A percentile compares a stretch with the other conserved stretches of the same genome.
These are phyloP conservation scores for Azemiops feae DNA, from an alignment of 2,113 vertebrate species.

Conservation along the genomic window DNA sequence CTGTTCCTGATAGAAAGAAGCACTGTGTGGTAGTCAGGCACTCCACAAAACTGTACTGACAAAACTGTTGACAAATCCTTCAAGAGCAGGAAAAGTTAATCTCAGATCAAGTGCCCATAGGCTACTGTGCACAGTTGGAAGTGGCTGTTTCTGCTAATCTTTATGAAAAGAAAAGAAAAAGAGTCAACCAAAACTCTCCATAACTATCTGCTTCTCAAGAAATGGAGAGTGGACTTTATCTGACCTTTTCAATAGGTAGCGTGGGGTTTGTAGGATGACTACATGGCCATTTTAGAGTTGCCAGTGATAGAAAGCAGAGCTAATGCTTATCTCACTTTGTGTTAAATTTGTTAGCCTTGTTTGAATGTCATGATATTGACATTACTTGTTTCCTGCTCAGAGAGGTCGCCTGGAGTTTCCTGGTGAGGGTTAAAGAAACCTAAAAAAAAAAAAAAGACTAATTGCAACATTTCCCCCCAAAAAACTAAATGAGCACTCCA, in stretches of 20 bases:
- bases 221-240: conserved; percentile 51
- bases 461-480: not conserved
- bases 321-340: conserved; percentile 34
- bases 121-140: not conserved
- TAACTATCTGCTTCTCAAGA: conserved; percentile 1
- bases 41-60: not conserved
- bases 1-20: not conserved
- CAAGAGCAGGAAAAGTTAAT: not conserved
- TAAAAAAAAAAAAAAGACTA: not conserved
- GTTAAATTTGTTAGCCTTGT: conserved; percentile 19
- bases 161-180: conserved; percentile 17
- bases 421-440: not conserved
- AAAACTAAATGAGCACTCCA: not conserved
- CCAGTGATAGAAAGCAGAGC: conserved; percentile 45
- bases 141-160: not conserved
- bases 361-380: conserved; percentile 26
- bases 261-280: conserved; percentile 37
- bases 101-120: not conserved
- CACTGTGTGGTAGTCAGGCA: not conserved
- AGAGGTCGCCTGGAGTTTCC: conserved; percentile 34
- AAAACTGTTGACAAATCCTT: not conserved
- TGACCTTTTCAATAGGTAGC: conserved; percentile 50
- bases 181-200: conserved; percentile 23
- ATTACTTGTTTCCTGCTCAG: not conserved
- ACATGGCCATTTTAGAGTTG: conserved; percentile 4